Percentiles rank a stretch among this genome's conserved stretches.
These are phyloP conservation scores for Andricus curvator DNA, from an alignment of 2,888 invertebrate species.

Conservation along the genomic window DNA sequence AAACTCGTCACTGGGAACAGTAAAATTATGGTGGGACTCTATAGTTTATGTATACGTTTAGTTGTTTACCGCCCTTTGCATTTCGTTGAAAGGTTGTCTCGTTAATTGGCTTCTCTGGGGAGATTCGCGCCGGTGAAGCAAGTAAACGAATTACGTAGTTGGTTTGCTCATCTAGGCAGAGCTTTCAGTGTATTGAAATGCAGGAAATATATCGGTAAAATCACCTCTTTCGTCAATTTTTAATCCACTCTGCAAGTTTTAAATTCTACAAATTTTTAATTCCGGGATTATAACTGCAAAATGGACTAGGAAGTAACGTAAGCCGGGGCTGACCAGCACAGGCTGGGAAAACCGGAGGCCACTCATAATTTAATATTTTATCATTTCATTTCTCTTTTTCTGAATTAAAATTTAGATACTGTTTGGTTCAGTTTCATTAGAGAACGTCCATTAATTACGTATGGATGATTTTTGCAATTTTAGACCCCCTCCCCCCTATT, in stretches of 20 bases:
- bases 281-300: not conserved
- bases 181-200: conserved; percentile 28
- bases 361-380: too few relatives aligned
- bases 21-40: conserved; percentile 27
- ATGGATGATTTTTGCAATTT: too few relatives aligned
- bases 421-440: too few relatives aligned
- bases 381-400: too few relatives aligned
- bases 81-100: conserved; percentile 34
- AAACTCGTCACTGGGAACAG: conserved; percentile 19
- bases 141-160: conserved; percentile 37
- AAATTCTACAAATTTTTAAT: not conserved
- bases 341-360: too few relatives aligned
- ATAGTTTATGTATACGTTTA: not conserved
- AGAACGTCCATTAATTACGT: too few relatives aligned
- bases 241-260: not conserved
- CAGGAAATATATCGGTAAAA: conserved; percentile 2
- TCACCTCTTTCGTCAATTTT: conserved; percentile 9
- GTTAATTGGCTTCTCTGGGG: conserved; percentile 34
- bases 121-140: conserved; percentile 18
- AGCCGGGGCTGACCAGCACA: too few relatives aligned
- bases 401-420: too few relatives aligned
- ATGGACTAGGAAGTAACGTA: too few relatives aligned
- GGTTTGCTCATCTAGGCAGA: conserved; percentile 25
- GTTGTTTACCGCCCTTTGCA: conserved; percentile 24
- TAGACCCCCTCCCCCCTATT: too few relatives aligned